A percentile compares a stretch with the other conserved stretches of the same genome.
Conservation (phyloP, 2,113 vertebrate genomes). For the Salvelinus fontinalis region DNA sequence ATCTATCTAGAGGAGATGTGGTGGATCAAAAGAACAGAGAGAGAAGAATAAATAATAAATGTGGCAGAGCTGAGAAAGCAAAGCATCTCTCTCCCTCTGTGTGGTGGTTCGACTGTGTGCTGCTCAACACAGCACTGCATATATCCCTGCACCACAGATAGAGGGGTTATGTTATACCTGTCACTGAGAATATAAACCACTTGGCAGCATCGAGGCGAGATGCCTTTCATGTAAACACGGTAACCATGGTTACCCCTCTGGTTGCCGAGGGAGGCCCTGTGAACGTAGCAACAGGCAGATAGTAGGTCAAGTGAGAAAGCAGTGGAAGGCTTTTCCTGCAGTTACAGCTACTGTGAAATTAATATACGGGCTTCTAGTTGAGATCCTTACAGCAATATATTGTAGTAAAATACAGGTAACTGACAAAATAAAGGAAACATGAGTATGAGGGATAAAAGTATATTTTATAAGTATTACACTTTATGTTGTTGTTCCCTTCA, state of each 20-base stretch:
- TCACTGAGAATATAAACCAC: constrained; percentile 24
- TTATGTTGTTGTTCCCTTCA: too few relatives aligned
- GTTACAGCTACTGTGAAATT: neutral
- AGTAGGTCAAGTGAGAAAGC: neutral
- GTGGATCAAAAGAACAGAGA: neutral
- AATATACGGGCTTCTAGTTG: too few relatives aligned
- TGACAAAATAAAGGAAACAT: too few relatives aligned
- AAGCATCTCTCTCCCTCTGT: neutral
- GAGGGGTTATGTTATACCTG: constrained; percentile 25
- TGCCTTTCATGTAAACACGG: constrained; percentile 57
- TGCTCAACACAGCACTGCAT: too few relatives aligned
- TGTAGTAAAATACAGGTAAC: too few relatives aligned
- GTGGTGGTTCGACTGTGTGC: neutral
- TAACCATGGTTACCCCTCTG: constrained; percentile 62
- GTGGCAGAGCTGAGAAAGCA: neutral
- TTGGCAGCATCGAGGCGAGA: constrained; percentile 9
- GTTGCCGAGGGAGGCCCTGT: neutral
- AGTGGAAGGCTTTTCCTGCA: constrained; percentile 43
- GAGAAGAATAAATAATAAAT: constrained; percentile 1
- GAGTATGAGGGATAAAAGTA: too few relatives aligned
- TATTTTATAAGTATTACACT: too few relatives aligned
- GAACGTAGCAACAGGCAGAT: neutral
- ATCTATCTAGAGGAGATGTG: too few relatives aligned
- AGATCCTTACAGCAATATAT: too few relatives aligned
- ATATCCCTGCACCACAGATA: neutral